Conservation (phyloP, 2,797 vertebrate genomes). For the Discoglossus pictus region DNA sequence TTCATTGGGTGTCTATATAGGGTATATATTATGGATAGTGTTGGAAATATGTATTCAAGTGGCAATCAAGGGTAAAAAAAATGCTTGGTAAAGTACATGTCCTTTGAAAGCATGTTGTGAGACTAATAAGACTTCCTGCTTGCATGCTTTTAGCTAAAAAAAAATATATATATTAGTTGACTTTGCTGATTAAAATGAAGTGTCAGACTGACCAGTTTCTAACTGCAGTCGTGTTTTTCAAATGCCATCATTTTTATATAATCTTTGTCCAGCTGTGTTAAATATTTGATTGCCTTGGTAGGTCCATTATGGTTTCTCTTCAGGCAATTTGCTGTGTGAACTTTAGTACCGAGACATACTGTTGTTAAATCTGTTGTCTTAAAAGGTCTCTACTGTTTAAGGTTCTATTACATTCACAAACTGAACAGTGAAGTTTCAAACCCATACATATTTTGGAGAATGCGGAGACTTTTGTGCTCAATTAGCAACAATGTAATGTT, state of each 20-base stretch:
- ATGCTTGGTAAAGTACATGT: neutral
- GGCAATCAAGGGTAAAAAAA: neutral
- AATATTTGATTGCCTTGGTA: constrained; percentile 7
- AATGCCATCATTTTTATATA: neutral
- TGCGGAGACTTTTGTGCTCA: no score
- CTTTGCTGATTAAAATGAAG: neutral
- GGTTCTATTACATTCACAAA: constrained; percentile 22
- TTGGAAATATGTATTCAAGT: constrained; percentile 2
- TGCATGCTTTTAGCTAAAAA: neutral
- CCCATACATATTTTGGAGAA: neutral
- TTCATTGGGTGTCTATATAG: no score
- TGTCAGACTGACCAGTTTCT: neutral
- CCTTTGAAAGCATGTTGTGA: neutral
- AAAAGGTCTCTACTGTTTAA: constrained; percentile 4
- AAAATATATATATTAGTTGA: neutral
- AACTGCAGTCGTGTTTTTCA: neutral
- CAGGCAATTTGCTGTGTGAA: constrained; percentile 10
- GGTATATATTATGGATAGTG: no score
- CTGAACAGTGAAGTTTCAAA: neutral
- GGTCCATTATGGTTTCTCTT: neutral
- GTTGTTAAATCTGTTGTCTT: neutral
- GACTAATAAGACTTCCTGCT: neutral
- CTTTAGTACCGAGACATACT: neutral
- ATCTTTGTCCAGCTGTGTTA: constrained; percentile 7
- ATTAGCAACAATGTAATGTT: no score